Evolutionary conservation across 1,140 invertebrate genomes (phyloP), one percentile per base, ranked within the genome.

Genomic region (Brachionus sp.): DNA sequence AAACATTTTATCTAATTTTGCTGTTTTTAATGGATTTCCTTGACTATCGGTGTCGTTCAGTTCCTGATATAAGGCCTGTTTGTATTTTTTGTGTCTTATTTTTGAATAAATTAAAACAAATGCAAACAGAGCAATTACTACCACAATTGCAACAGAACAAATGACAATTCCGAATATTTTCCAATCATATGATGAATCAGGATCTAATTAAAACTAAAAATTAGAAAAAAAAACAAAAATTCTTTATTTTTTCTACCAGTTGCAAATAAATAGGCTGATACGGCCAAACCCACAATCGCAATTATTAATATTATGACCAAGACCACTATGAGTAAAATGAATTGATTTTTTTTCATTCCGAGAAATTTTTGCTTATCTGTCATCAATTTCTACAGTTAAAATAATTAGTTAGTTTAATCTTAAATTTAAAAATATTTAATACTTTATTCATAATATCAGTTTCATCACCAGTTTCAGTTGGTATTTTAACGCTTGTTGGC

Each of bases 121-220:
- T 13, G 29, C 12, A 10, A 75, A 46, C 3, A 75, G 9, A 9
- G 19, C 39, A 10, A 75, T 16, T 16, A 46, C 3, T 4, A 75
- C 42, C 19, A 75, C 12, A 46, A 75, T 46, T 25, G 70, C 70
- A 7, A 46, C 70, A 3, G 19, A 23, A 16, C 19, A 75, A 10
- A 75, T 46, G 5, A 75, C 42, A 35, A 75, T 46, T 23, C 70
- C 70, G 46, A 75, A 75, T 75, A 75, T 75, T 75, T 75, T 75
- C 37, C 39, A 44, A 44, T 75, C 70, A 46, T 46, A 75, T 25
- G 70, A 75, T 33, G 39, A n/a, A 4, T 75, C 37, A 13, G 70
- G 33, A 5, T 75, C 70, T 75, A 35, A 23, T 35, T 37, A 70
- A 29, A 46, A 46, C 5, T 44, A 12, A 35, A 75, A 5, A 75